phyloP scores from a whole-genome alignment of 2,113 vertebrate genomes.

The Ibidorhyncha struthersii region DNA sequence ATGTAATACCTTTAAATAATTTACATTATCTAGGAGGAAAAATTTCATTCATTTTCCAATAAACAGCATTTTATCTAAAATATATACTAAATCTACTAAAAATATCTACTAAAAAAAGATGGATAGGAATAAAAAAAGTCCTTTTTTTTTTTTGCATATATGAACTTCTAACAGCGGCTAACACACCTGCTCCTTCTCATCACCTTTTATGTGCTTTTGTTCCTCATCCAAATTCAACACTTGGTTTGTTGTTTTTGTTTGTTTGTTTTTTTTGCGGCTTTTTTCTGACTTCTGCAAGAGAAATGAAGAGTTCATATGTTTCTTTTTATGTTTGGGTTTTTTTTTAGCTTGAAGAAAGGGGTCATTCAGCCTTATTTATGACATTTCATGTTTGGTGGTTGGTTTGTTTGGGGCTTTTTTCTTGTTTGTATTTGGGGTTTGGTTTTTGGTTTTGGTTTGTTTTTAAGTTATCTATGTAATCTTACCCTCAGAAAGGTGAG shows the following conservation, averaged over 20 bases:
- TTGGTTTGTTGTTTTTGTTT: no score
- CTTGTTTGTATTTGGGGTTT: background rate
- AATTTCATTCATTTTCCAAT: background rate
- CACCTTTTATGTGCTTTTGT: background rate
- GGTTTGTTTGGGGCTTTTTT: background rate
- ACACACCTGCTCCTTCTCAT: background rate
- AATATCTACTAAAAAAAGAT: background rate
- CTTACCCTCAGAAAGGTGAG: background rate
- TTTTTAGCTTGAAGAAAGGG: background rate
- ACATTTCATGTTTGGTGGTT: background rate
- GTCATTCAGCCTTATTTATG: background rate
- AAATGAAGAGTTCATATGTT: background rate
- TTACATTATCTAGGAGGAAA: background rate
- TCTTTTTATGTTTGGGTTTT: background rate
- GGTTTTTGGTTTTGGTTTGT: background rate
- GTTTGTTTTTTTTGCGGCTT: no score
- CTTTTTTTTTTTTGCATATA: background rate
- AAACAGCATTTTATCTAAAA: background rate
- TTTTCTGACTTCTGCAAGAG: background rate
- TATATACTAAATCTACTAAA: background rate
- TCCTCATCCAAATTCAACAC: background rate
- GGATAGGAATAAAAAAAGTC: background rate
- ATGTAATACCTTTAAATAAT: background rate
- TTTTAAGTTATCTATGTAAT: background rate
- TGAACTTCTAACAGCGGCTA: background rate